Evolutionary conservation across 2,113 vertebrate genomes (phyloP).

Genomic region (Chinchilla lanigera): DNA sequence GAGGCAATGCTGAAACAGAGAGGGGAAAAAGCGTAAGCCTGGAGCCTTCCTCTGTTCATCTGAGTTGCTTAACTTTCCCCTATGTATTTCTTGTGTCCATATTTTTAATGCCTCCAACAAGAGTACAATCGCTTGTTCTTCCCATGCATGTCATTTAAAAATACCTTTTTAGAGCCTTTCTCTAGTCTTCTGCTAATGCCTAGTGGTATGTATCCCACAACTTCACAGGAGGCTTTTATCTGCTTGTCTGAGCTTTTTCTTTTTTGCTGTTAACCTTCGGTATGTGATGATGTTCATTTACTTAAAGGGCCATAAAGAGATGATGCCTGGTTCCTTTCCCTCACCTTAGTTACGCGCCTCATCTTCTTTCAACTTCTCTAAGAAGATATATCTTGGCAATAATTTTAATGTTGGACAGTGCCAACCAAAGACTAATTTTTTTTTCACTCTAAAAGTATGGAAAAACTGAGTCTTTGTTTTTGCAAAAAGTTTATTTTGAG

Average conservation of each 20-base stretch:
- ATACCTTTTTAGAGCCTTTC: not conserved
- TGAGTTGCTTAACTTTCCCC: not conserved
- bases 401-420: conserved; percentile 48
- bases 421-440: not conserved
- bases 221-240: not conserved
- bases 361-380: conserved; percentile 25
- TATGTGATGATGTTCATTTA: not conserved
- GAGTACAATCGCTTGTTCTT: not conserved
- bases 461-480: conserved; percentile 68
- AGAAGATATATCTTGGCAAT: conserved; percentile 28
- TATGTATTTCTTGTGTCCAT: not conserved
- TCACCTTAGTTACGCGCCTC: not conserved
- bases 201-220: not conserved
- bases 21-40: not conserved
- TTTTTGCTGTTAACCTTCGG: conserved; percentile 41
- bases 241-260: conserved; percentile 21
- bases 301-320: not conserved
- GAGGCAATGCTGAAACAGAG: not conserved
- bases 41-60: not conserved
- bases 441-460: not conserved
- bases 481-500: conserved; percentile 71
- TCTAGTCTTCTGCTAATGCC: not conserved
- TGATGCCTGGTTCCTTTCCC: not conserved
- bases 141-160: not conserved
- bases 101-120: not conserved